Evolutionary conservation across 2,113 vertebrate species (phyloP).

Genomic region (Sphaerodactylus townsendi): DNA sequence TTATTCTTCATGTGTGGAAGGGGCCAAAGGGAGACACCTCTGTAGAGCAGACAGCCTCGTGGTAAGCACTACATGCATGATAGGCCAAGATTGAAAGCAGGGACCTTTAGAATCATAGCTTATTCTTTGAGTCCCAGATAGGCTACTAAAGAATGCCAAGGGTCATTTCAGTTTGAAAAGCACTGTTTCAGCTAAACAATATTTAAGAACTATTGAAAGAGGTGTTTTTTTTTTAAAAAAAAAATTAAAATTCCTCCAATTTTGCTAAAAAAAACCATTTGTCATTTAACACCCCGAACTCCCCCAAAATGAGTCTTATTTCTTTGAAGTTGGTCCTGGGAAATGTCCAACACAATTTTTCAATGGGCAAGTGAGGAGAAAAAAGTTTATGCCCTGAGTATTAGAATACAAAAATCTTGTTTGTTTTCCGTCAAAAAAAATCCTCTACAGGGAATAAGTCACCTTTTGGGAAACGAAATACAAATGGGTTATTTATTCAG

Average conservation of each 20-base stretch:
- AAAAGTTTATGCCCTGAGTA: slow-evolving; percentile 73
- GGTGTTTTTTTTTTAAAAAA: no score
- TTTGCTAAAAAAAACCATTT: not conserved
- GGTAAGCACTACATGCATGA: no score
- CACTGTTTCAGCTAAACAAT: no score
- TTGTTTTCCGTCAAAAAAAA: slow-evolving; percentile 77
- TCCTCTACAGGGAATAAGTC: slow-evolving; percentile 75
- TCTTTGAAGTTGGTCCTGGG: not conserved
- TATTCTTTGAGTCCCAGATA: no score
- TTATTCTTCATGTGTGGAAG: no score
- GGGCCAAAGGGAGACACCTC: no score
- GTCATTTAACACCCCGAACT: not conserved
- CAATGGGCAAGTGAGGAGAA: slow-evolving; percentile 77
- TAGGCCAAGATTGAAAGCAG: no score
- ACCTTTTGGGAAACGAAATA: slow-evolving; percentile 72
- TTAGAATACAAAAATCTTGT: slow-evolving; percentile 76
- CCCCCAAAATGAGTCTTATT: not conserved
- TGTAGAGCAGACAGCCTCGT: no score
- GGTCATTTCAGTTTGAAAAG: no score
- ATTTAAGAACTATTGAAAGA: no score
- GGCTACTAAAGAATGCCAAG: no score
- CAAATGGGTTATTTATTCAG: slow-evolving; percentile 66
- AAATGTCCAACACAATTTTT: rapidly evolving
- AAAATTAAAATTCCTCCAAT: not conserved
- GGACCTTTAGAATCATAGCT: no score